Evolutionary conservation across 2,797 vertebrate species (phyloP).

Genomic region (Sylvia borin): DNA sequence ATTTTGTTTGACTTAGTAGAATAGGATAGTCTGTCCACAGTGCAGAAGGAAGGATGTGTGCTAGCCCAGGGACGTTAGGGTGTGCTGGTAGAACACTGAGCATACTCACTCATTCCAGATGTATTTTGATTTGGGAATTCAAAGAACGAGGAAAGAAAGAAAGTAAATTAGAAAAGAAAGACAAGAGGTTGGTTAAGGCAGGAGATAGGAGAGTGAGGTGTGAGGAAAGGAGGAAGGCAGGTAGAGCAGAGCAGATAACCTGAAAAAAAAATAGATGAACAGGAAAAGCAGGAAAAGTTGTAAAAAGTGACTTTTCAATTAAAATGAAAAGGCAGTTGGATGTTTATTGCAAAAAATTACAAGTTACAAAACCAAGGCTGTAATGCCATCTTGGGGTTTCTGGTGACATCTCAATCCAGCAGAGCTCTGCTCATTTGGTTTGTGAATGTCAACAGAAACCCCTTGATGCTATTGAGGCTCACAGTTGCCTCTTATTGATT

Average conservation of each 20-base stretch:
- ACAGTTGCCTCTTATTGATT: conserved; percentile 58
- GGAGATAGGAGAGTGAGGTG: not conserved
- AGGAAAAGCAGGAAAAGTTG: not conserved
- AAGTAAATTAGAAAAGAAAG: not conserved
- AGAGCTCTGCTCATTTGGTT: conserved; percentile 49
- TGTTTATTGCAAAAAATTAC: not conserved
- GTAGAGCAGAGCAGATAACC: not conserved
- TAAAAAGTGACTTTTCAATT: not conserved
- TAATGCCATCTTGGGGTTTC: conserved; percentile 74
- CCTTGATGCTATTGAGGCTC: conserved; percentile 15
- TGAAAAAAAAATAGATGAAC: not conserved
- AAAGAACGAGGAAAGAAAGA: not conserved
- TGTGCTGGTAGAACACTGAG: not conserved
- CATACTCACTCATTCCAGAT: not conserved
- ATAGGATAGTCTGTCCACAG: not conserved
- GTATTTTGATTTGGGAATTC: not conserved
- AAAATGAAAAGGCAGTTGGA: not conserved
- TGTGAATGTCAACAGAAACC: conserved; percentile 56
- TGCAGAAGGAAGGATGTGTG: not conserved
- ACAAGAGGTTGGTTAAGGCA: not conserved
- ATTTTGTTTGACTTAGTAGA: conserved; percentile 3
- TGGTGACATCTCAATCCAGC: conserved; percentile 69
- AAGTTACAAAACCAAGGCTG: conserved; percentile 66
- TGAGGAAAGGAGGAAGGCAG: not conserved
- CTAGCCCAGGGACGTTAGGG: not conserved